Evolutionary conservation across 1,140 invertebrate genomes (phyloP).

Genomic region (Elysia chlorotica): DNA sequence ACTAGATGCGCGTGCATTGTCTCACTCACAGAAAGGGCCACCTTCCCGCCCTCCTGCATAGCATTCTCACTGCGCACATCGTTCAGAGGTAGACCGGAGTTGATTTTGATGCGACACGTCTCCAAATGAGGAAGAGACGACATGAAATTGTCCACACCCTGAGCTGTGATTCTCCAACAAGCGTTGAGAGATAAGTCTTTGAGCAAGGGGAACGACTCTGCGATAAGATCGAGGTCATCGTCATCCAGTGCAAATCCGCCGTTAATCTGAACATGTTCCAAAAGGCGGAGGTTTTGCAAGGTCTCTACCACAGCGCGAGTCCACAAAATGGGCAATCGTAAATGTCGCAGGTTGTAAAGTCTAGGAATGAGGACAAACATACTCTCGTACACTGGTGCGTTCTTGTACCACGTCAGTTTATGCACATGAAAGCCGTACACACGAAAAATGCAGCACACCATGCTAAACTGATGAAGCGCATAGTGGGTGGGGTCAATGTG

Average conservation of each 20-base stretch:
- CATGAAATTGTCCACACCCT: constrained; percentile 34
- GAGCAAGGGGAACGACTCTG: constrained; percentile 37
- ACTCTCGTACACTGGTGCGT: constrained; percentile 49
- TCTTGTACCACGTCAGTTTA: constrained; percentile 46
- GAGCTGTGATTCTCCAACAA: constrained; percentile 47
- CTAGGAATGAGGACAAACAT: constrained; percentile 45
- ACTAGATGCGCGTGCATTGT: constrained; percentile 21
- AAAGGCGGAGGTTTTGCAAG: constrained; percentile 28
- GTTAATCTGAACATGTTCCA: constrained; percentile 51
- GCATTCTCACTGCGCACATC: constrained; percentile 46
- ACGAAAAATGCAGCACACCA: constrained; percentile 45
- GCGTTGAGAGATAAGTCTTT: constrained; percentile 49
- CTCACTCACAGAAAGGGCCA: constrained; percentile 31
- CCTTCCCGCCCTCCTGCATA: constrained; percentile 40
- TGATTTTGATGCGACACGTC: constrained; percentile 48
- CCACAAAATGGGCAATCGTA: constrained; percentile 52
- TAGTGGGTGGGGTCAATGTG: constrained; percentile 43
- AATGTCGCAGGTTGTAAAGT: constrained; percentile 38
- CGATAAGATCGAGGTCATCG: constrained; percentile 38
- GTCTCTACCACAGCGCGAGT: constrained; percentile 41
- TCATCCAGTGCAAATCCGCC: constrained; percentile 48
- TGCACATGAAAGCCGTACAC: constrained; percentile 51
- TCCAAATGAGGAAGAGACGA: constrained; percentile 34
- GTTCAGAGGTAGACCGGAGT: constrained; percentile 44
- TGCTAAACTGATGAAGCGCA: constrained; percentile 41